Evolutionary conservation across 2,888 invertebrate genomes (phyloP).

Genomic region (Busseola fusca): DNA sequence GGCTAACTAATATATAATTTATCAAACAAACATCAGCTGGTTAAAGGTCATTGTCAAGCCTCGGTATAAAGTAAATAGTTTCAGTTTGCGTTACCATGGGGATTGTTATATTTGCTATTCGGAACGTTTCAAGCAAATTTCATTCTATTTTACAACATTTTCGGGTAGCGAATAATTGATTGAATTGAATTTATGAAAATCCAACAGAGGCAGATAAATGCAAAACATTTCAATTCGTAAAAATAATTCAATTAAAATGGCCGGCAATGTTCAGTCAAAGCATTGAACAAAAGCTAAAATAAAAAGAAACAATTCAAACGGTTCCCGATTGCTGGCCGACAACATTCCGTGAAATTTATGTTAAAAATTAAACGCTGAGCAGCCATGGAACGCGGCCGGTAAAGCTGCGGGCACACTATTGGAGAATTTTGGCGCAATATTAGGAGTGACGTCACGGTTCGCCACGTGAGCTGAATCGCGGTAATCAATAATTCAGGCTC

Average conservation of each 20-base stretch:
- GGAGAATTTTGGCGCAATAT: slow-evolving; percentile 39
- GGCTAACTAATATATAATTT: slow-evolving; percentile 35
- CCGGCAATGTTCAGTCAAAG: slow-evolving; percentile 27
- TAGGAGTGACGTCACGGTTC: slow-evolving; percentile 52
- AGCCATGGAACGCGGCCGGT: slow-evolving; percentile 28
- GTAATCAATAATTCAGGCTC: slow-evolving; percentile 60
- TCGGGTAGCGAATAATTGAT: not conserved
- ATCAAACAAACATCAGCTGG: slow-evolving; percentile 30
- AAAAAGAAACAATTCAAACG: slow-evolving; percentile 26
- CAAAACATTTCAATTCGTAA: slow-evolving; percentile 31
- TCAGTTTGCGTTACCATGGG: slow-evolving; percentile 33
- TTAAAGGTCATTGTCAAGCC: slow-evolving; percentile 49
- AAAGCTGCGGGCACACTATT: slow-evolving; percentile 20
- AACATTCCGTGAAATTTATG: slow-evolving; percentile 41
- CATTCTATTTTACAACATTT: not conserved
- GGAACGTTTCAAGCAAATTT: slow-evolving; percentile 10
- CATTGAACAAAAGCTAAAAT: slow-evolving; percentile 21
- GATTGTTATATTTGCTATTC: slow-evolving; percentile 11
- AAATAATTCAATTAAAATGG: slow-evolving; percentile 44
- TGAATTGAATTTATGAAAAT: slow-evolving; percentile 1
- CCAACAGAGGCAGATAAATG: not conserved
- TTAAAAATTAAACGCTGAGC: slow-evolving; percentile 35
- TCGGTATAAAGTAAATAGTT: slow-evolving; percentile 33
- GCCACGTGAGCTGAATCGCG: slow-evolving; percentile 48
- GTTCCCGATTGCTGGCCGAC: slow-evolving; percentile 11